Evolutionary conservation across 2,113 vertebrate species (phyloP).

Genomic region (Macrotis lagotis): DNA sequence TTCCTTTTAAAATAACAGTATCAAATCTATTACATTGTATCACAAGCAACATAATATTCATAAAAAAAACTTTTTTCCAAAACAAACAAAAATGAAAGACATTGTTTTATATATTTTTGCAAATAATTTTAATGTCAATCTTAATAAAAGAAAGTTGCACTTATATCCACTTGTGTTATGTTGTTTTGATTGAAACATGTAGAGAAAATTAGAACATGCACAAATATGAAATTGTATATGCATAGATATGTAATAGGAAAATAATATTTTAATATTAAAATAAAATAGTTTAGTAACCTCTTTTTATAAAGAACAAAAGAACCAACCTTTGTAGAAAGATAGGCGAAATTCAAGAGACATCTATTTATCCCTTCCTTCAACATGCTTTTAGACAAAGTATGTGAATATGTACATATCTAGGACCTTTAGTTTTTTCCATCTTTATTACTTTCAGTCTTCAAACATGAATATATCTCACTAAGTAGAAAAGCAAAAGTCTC

Average conservation of each 20-base stretch:
- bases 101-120: neutral
- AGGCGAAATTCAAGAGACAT: neutral
- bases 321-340: neutral
- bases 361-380: neutral
- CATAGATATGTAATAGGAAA: neutral
- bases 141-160: neutral
- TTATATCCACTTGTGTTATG: neutral
- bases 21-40: too few relatives aligned
- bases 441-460: neutral
- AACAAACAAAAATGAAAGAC: neutral
- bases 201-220: neutral
- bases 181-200: neutral
- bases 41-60: too few relatives aligned
- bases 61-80: neutral
- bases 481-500: neutral
- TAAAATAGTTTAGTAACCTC: neutral
- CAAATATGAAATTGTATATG: neutral
- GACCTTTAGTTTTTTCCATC: neutral
- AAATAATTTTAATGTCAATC: neutral
- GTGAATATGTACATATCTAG: neutral
- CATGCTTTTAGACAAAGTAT: neutral
- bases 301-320: neutral
- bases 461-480: too few relatives aligned
- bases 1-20: neutral
- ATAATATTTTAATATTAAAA: neutral